Conservation (phyloP, 2,888 invertebrate species). For the Pseudoips prasinana region DNA sequence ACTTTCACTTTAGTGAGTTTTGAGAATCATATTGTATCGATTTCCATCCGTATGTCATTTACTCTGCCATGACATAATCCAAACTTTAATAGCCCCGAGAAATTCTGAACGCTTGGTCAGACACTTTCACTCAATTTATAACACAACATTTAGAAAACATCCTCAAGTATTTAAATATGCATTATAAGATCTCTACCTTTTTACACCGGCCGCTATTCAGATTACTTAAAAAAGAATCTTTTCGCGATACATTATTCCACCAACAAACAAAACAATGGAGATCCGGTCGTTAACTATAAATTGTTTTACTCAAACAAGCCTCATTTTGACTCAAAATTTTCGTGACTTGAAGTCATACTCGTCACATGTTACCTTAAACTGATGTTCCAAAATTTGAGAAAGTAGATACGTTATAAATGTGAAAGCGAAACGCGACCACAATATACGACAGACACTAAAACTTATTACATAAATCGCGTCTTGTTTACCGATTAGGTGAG, state of each 20-base stretch:
- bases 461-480: slow-evolving; percentile 62
- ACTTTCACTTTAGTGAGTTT: slow-evolving; percentile 28
- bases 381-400: slow-evolving; percentile 62
- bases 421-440: slow-evolving; percentile 69
- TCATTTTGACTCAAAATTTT: slow-evolving; percentile 14
- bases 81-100: slow-evolving; percentile 12
- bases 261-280: slow-evolving; percentile 24
- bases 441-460: slow-evolving; percentile 52
- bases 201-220: background rate
- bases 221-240: background rate
- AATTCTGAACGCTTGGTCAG: slow-evolving; percentile 16
- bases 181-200: too few relatives aligned
- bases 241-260: background rate
- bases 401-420: slow-evolving; percentile 55
- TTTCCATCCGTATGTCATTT: slow-evolving; percentile 29
- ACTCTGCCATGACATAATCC: slow-evolving; percentile 8
- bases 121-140: slow-evolving; percentile 24
- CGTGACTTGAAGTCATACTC: slow-evolving; percentile 26
- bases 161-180: too few relatives aligned
- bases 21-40: slow-evolving; percentile 20
- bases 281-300: slow-evolving; percentile 26
- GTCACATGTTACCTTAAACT: slow-evolving; percentile 25
- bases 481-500: slow-evolving; percentile 64
- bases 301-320: slow-evolving; percentile 17
- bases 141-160: background rate